A percentile compares a stretch with the other conserved stretches of the same genome.
Evolutionary conservation across 2,797 vertebrate species (phyloP).

Genomic region (Atherinosoma microstoma): DNA sequence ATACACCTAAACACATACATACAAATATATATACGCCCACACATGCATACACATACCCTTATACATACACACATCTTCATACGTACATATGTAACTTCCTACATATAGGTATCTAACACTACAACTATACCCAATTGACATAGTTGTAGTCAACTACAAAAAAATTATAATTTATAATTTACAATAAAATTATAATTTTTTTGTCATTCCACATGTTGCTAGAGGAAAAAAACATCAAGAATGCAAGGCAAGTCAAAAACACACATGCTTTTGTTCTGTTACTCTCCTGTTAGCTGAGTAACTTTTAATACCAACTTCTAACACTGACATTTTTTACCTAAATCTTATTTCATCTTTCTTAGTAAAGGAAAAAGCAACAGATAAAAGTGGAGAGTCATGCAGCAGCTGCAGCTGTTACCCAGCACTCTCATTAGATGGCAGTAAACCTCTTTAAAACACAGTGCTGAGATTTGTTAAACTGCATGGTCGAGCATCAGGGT

Average conservation of each 20-base stretch:
- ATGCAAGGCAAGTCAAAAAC: neutral
- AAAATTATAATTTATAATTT: too few species aligned
- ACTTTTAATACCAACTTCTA: neutral
- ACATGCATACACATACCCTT: too few species aligned
- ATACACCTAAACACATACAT: too few species aligned
- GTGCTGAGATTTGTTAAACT: neutral
- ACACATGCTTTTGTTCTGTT: conserved; percentile 6
- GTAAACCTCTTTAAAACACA: conserved; percentile 26
- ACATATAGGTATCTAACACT: too few species aligned
- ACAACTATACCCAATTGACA: too few species aligned
- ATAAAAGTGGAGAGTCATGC: conserved; percentile 1
- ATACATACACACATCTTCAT: too few species aligned
- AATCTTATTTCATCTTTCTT: neutral
- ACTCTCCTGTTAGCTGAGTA: neutral
- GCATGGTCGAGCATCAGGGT: neutral
- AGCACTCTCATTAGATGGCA: conserved; percentile 54
- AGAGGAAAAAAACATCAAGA: conserved; percentile 8
- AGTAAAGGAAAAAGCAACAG: neutral
- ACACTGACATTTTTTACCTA: neutral
- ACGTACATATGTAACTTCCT: too few species aligned
- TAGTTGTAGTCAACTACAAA: too few species aligned
- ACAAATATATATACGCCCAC: too few species aligned
- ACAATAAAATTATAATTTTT: too few species aligned
- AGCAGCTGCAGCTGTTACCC: conserved; percentile 32
- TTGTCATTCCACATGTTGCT: neutral